A percentile compares a stretch with the other conserved stretches of the same genome.
These are phyloP conservation scores for Xanthorhoe designata DNA, from an alignment of 2,888 invertebrate genomes.

Conservation along the genomic window DNA sequence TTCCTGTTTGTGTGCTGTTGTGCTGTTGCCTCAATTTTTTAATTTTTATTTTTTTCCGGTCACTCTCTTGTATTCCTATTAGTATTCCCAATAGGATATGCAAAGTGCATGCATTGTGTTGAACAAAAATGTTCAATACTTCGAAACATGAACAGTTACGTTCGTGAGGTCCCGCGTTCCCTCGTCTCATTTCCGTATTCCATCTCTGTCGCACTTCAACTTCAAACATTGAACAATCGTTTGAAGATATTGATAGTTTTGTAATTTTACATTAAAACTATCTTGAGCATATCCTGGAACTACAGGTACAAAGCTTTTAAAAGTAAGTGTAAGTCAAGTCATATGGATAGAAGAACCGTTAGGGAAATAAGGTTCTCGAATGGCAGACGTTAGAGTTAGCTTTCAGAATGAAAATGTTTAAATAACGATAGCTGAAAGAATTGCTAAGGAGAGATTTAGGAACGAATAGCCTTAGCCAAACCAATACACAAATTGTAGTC, in stretches of 20 bases:
- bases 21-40: too few relatives aligned
- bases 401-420: too few relatives aligned
- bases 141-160: constrained; percentile 16
- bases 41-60: neutral
- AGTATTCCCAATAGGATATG: neutral
- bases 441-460: too few relatives aligned
- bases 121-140: constrained; percentile 13
- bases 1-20: too few relatives aligned
- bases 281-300: neutral
- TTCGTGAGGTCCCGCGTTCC: constrained; percentile 25
- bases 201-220: constrained; percentile 23
- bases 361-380: too few relatives aligned
- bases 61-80: neutral
- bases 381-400: too few relatives aligned
- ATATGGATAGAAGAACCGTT: too few relatives aligned
- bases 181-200: constrained; percentile 38
- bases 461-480: too few relatives aligned
- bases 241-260: constrained; percentile 10
- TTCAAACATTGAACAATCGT: constrained; percentile 25
- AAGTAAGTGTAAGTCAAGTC: neutral
- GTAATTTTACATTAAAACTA: neutral
- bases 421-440: too few relatives aligned
- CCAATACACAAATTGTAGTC: too few relatives aligned
- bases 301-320: neutral
- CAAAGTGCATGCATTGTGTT: neutral